A percentile compares a stretch with the other conserved stretches of the same genome.
Evolutionary conservation across 2,888 invertebrate genomes (phyloP).

Genomic region (Andrena hattorfiana): DNA sequence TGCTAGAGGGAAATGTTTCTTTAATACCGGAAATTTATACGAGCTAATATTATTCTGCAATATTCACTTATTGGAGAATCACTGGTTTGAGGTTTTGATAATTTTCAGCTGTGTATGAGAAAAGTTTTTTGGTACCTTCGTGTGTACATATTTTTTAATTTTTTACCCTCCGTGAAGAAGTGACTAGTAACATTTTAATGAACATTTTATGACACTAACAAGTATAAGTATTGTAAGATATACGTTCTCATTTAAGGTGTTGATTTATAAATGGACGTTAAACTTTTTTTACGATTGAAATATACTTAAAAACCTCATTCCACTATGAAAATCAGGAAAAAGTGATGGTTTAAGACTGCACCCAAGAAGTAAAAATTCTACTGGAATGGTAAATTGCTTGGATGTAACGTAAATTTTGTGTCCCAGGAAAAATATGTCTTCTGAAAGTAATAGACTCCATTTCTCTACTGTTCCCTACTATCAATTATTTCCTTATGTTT

Average conservation of each 20-base stretch:
- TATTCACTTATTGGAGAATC: background rate
- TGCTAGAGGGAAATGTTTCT: background rate
- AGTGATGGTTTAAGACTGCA: background rate
- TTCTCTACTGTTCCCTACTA: background rate
- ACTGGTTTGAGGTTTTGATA: background rate
- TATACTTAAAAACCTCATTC: too few relatives aligned
- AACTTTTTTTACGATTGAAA: too few relatives aligned
- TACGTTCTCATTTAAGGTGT: too few relatives aligned
- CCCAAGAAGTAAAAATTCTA: background rate
- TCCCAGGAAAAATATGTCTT: background rate
- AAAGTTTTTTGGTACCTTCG: too few relatives aligned
- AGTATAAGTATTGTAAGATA: too few relatives aligned
- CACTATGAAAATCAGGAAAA: background rate
- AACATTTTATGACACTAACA: too few relatives aligned
- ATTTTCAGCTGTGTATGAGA: too few relatives aligned
- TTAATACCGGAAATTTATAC: background rate
- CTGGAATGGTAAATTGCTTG: background rate
- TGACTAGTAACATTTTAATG: too few relatives aligned
- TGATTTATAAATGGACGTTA: too few relatives aligned
- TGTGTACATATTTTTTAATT: too few relatives aligned
- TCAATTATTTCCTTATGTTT: background rate
- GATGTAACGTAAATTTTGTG: background rate
- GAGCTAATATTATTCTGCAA: background rate
- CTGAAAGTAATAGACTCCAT: background rate
- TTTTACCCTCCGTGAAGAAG: too few relatives aligned